Base-by-base conservation (phyloP, 2,113 vertebrate species). In the Merops nubicus region DNA sequence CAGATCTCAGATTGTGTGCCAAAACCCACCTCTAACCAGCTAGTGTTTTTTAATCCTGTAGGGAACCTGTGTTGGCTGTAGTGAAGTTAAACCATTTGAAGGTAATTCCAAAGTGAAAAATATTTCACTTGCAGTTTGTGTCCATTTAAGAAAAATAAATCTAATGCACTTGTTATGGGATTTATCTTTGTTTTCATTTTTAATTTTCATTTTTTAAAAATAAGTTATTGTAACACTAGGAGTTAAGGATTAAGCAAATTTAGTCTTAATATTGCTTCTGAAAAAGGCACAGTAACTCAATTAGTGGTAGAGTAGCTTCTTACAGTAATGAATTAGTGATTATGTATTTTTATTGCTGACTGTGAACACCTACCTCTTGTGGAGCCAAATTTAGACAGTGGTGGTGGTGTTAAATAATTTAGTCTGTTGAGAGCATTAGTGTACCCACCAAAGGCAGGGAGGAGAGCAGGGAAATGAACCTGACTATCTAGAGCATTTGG, bases 321-420 rank as follows among this genome's bases (percentile, higher is more conserved):
- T 85, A 72, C n/a, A 89, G 36, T 84, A 86, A 96, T 86, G 70
- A 95, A 92, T 93, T 90, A 88, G 47, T 88, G 75, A 92, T 94
- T 91, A 88, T 63, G 56, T 59, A 59, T 83, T 85, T 94, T 74
- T 80, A 8, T 86, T 80, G 60, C 82, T 91, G 72, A 57, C 63
- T 95, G 64, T 29, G 57, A 86, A 45, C 43, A 64, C 88, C 79
- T 92, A 60, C 92, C 92, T 91, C 47, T 81, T 74, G 16, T n/a
- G 31, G 42, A 93, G 68, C 20, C 38, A 63, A 65, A 70, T 91
- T 80, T 77, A 92, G 86, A 62, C n/a, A 65, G 43, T 67, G 36
- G 17, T 74, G 51, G 23, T 54, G 38, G 64, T 53, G 45, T 42
- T 89, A 81, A 94, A 74, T 85, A 89, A 91, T 86, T 83, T 60